phyloP scores from a whole-genome alignment of 2,797 vertebrate species.

The Crypturellus tataupa region DNA sequence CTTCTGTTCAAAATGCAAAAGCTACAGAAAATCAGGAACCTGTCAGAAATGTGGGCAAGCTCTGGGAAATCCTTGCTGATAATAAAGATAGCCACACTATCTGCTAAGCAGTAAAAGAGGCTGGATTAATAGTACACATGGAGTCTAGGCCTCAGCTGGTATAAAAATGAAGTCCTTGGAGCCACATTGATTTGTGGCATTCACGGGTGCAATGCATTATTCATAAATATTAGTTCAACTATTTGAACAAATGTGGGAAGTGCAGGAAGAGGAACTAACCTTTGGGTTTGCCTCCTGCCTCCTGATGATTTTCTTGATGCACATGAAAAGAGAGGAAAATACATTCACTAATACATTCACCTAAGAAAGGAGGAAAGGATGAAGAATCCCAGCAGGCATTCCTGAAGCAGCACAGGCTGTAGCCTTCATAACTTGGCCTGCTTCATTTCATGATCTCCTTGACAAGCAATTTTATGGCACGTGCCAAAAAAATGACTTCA shows the following conservation, averaged over 20 bases:
- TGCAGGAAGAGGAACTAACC: not conserved
- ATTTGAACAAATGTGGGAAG: not conserved
- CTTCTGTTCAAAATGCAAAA: not conserved
- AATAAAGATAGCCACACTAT: not conserved
- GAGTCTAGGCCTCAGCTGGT: slow-evolving; percentile 7
- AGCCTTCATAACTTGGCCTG: not conserved
- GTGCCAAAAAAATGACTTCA: not conserved
- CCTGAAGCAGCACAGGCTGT: not conserved
- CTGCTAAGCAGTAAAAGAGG: not conserved
- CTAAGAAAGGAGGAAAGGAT: not conserved
- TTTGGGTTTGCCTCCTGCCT: not conserved
- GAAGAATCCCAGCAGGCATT: not conserved
- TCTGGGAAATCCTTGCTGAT: not conserved
- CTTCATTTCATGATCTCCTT: not conserved
- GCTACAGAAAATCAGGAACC: not conserved
- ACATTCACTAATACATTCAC: not conserved
- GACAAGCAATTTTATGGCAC: not conserved
- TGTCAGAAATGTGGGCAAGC: not conserved
- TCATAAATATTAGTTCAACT: slow-evolving; percentile 52
- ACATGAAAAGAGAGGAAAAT: not conserved
- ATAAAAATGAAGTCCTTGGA: not conserved
- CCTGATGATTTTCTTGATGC: not conserved
- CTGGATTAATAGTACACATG: not conserved
- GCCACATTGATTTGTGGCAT: not conserved
- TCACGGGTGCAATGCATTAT: slow-evolving; percentile 26